Evolutionary conservation across 1,140 invertebrate genomes (phyloP).

Genomic region (Bombus sibiricus): DNA sequence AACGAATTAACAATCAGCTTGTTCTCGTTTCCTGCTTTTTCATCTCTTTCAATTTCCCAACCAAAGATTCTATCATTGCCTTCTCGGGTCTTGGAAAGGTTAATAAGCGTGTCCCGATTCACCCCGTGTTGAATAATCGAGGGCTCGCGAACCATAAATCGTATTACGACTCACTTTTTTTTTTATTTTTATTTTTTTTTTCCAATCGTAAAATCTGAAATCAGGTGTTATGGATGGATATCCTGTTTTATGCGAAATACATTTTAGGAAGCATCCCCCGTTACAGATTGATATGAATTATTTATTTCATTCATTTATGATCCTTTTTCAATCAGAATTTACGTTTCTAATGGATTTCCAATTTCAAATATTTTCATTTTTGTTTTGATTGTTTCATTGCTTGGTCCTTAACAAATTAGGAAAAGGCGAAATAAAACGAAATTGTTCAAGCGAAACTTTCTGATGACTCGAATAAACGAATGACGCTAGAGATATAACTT

Average conservation of each 20-base stretch:
- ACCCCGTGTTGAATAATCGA: constrained; percentile 32
- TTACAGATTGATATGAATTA: neutral
- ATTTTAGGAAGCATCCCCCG: neutral
- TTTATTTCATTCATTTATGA: neutral
- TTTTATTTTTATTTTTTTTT: neutral
- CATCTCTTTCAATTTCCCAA: neutral
- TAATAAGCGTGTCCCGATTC: constrained; percentile 30
- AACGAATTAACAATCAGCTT: neutral
- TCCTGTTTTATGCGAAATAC: neutral
- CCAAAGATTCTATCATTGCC: constrained; percentile 20
- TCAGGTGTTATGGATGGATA: neutral
- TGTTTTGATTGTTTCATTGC: too few relatives aligned
- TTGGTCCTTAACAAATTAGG: too few relatives aligned
- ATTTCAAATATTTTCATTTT: too few relatives aligned
- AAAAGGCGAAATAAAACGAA: too few relatives aligned
- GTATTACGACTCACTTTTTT: neutral
- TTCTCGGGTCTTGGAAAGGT: constrained; percentile 1
- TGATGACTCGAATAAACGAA: too few relatives aligned
- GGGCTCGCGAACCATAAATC: constrained; percentile 13
- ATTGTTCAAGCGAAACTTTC: too few relatives aligned
- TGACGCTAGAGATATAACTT: too few relatives aligned
- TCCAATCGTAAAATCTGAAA: neutral
- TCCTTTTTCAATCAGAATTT: too few relatives aligned
- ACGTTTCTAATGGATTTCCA: too few relatives aligned
- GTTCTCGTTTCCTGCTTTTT: neutral